These are phyloP conservation scores for Clitarchus hookeri DNA, from an alignment of 2,888 invertebrate genomes.

Conservation along the genomic window DNA sequence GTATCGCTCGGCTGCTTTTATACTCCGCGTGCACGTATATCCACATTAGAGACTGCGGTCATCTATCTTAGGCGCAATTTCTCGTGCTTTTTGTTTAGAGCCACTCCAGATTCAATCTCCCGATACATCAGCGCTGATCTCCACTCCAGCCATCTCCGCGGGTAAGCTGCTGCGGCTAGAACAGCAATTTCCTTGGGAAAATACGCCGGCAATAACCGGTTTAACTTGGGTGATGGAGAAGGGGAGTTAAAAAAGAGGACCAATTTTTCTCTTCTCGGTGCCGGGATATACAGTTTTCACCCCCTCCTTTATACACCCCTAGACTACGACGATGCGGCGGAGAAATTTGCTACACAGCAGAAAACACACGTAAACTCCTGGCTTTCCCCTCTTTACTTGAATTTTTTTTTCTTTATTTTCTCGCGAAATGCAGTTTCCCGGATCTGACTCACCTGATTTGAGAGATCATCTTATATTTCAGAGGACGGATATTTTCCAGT, in stretches of 20 bases:
- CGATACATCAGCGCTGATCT: neutral
- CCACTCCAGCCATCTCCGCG: neutral
- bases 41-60: neutral
- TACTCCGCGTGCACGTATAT: no score
- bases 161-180: neutral
- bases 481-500: no score
- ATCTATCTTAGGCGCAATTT: neutral
- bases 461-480: no score
- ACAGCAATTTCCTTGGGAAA: neutral
- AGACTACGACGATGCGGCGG: no score
- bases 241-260: neutral
- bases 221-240: neutral
- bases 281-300: neutral
- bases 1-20: no score
- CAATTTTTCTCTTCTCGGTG: neutral
- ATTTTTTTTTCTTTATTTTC: no score
- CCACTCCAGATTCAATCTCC: neutral
- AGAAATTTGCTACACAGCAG: no score
- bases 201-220: constrained; percentile 14
- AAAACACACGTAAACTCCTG: no score
- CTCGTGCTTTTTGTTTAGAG: neutral
- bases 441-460: no score
- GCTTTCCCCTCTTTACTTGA: no score
- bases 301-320: neutral
- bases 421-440: no score